Percentiles rank a stretch among this genome's conserved stretches.
phyloP scores from a whole-genome alignment of 2,113 vertebrate species.

The Leptocoma aspasia region DNA sequence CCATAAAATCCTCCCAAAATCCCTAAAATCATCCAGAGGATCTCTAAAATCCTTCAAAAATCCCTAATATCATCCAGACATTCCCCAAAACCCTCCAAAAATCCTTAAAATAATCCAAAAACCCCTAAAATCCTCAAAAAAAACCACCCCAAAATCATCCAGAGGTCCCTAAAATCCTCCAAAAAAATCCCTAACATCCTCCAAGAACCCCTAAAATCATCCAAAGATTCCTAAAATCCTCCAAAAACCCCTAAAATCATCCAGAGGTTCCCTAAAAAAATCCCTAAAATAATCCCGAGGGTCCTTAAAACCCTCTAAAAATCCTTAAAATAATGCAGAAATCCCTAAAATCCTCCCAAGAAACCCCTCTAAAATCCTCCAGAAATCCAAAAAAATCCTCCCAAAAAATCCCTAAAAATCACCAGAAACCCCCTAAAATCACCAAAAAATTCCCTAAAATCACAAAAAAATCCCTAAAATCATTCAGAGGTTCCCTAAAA shows the following conservation, averaged over 20 bases:
- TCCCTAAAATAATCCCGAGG: not conserved
- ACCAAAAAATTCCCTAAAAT: not conserved
- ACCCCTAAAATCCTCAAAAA: rapidly evolving
- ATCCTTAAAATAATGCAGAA: not conserved
- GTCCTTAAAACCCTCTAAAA: too few relatives aligned
- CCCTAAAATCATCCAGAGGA: not conserved
- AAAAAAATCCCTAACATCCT: too few relatives aligned
- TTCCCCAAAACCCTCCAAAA: not conserved
- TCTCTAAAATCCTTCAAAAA: not conserved
- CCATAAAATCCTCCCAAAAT: rapidly evolving
- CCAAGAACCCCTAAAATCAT: not conserved
- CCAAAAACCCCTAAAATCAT: not conserved
- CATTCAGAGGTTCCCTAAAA: not conserved
- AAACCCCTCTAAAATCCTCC: not conserved
- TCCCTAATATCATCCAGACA: not conserved
- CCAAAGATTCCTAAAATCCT: not conserved
- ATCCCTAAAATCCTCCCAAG: not conserved
- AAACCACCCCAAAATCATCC: not conserved
- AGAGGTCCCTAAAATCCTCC: not conserved
- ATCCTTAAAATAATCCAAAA: not conserved
- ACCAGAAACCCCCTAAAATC: not conserved
- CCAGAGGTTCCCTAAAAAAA: not conserved
- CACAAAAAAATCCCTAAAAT: not conserved
- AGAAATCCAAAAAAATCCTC: not conserved
- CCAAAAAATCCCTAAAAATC: not conserved